Conservation (phyloP, 1,140 invertebrate genomes). For the Hesperophylax magnus region DNA sequence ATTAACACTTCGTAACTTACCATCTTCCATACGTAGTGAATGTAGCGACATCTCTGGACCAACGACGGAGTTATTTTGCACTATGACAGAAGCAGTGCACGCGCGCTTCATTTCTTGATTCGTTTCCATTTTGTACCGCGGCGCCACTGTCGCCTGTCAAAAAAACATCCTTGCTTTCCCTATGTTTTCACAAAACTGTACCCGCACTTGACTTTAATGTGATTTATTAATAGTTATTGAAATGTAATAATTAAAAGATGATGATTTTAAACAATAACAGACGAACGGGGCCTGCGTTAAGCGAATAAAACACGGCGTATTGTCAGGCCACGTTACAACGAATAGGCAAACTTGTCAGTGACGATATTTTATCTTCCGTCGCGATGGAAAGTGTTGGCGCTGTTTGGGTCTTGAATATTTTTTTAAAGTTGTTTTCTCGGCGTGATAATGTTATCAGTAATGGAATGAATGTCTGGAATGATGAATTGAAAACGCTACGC, state of each 20-base stretch:
- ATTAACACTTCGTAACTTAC: too few species aligned
- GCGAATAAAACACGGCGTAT: not conserved
- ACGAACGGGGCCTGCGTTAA: not conserved
- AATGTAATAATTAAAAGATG: too few species aligned
- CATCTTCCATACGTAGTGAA: not conserved
- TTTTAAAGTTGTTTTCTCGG: not conserved
- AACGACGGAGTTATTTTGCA: constrained; percentile 18
- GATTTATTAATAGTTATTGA: too few species aligned
- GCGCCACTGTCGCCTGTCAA: constrained; percentile 20
- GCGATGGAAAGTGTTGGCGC: not conserved
- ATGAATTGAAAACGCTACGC: not conserved
- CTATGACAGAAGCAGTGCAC: constrained; percentile 36
- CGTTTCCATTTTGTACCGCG: constrained; percentile 21
- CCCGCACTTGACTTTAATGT: too few species aligned
- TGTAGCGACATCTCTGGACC: constrained; percentile 32
- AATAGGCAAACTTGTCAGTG: constrained; percentile 8
- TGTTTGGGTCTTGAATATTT: constrained; percentile 18
- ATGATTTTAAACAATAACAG: not conserved
- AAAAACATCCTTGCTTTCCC: constrained; percentile 5
- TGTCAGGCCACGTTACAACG: not conserved
- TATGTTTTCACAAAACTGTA: not conserved
- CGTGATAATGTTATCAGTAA: constrained; percentile 37
- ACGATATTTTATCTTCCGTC: constrained; percentile 22
- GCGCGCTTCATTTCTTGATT: not conserved
- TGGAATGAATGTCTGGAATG: constrained; percentile 21